phyloP scores from a whole-genome alignment of 2,797 vertebrate species.

The Takifugu ocellatus region DNA sequence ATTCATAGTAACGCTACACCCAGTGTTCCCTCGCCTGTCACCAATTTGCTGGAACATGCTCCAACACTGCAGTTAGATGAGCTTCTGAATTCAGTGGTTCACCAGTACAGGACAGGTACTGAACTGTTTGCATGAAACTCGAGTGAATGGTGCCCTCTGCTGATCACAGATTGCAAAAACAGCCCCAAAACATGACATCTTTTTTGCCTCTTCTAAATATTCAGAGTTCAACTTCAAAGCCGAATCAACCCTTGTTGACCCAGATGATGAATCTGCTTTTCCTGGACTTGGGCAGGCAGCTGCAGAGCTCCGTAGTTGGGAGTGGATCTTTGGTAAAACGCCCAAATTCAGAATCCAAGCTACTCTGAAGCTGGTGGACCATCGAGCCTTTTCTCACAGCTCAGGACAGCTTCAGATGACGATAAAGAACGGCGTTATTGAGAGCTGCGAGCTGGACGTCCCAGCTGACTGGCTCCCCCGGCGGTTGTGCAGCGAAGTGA shows the following conservation, averaged over 20 bases:
- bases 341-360: constrained; percentile 84
- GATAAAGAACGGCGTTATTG: constrained; percentile 82
- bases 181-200: neutral
- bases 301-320: constrained; percentile 82
- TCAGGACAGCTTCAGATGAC: constrained; percentile 68
- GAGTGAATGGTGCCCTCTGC: neutral
- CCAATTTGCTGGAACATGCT: constrained; percentile 85
- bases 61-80: constrained; percentile 77
- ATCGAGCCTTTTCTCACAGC: constrained; percentile 16
- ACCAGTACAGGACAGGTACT: constrained; percentile 75
- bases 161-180: neutral
- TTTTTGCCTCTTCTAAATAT: neutral
- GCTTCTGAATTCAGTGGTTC: constrained; percentile 77
- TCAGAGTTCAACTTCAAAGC: constrained; percentile 67
- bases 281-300: constrained; percentile 77
- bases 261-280: constrained; percentile 76
- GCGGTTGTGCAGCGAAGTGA: constrained; percentile 59
- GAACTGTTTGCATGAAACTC: neutral
- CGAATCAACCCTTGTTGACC: constrained; percentile 72
- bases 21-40: constrained; percentile 83
- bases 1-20: constrained; percentile 89
- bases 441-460: constrained; percentile 73
- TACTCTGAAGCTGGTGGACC: constrained; percentile 61
- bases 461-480: constrained; percentile 78
- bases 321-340: constrained; percentile 94